Conservation (phyloP, 1,140 invertebrate species). For the Adelges cooleyi region DNA sequence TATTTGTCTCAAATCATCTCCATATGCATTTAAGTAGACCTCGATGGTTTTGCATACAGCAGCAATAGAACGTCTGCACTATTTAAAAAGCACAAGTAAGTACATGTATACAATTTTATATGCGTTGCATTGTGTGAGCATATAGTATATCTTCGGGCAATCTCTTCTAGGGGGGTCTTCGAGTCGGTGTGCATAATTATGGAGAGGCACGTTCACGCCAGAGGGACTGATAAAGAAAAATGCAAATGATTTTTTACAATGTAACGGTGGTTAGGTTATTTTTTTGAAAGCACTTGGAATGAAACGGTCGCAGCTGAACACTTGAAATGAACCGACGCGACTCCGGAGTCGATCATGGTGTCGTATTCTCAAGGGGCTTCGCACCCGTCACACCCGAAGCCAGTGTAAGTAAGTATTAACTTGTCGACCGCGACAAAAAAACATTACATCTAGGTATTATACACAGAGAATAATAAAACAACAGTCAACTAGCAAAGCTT, state of each 20-base stretch:
- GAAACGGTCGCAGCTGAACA: background rate
- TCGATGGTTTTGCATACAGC: too few relatives aligned
- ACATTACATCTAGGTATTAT: too few relatives aligned
- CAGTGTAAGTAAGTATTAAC: background rate
- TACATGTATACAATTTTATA: too few relatives aligned
- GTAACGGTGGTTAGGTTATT: background rate
- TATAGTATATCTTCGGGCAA: too few relatives aligned
- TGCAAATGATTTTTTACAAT: background rate
- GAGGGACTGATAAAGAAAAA: background rate
- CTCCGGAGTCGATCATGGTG: background rate
- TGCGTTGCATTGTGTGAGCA: too few relatives aligned
- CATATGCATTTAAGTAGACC: too few relatives aligned
- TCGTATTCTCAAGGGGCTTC: slow-evolving; percentile 3
- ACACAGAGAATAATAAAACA: too few relatives aligned
- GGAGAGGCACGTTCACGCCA: background rate
- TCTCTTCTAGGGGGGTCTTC: too few relatives aligned
- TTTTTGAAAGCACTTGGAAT: slow-evolving; percentile 1
- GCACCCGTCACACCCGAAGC: background rate
- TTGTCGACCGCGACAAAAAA: background rate
- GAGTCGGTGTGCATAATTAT: background rate
- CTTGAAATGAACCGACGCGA: background rate
- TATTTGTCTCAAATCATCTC: too few relatives aligned
- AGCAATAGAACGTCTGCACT: too few relatives aligned
- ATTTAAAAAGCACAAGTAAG: too few relatives aligned
- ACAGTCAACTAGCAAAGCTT: too few relatives aligned